Conservation (phyloP, 1,140 invertebrate species). For the Frieseomelitta varia region DNA sequence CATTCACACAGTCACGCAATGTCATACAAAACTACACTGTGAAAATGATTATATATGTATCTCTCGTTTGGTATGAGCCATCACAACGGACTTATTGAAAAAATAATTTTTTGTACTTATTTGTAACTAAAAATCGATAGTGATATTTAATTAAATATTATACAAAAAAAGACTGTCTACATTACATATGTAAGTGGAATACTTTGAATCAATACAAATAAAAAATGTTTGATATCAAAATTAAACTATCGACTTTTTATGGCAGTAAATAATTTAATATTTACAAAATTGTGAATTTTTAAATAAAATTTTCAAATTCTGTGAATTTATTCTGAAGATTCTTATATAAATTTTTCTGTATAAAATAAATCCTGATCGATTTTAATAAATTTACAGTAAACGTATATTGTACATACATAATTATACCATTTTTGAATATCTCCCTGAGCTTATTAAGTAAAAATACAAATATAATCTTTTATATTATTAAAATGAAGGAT, state of each 20-base stretch:
- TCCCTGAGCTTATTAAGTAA: conserved; percentile 23
- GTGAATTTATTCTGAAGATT: conserved; percentile 29
- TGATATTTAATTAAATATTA: conserved; percentile 51
- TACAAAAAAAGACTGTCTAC: conserved; percentile 47
- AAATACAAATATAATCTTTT: conserved; percentile 4
- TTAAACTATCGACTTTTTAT: conserved; percentile 64
- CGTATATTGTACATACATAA: not conserved
- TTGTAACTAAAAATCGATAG: conserved; percentile 60
- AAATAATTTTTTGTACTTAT: conserved; percentile 76
- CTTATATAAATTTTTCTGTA: conserved; percentile 22
- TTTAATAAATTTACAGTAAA: conserved; percentile 5
- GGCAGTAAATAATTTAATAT: conserved; percentile 72
- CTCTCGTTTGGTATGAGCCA: conserved; percentile 74
- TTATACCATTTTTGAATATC: conserved; percentile 11
- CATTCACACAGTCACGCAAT: conserved; percentile 56
- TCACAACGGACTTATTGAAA: conserved; percentile 72
- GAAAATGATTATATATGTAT: conserved; percentile 67
- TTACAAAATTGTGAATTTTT: conserved; percentile 57
- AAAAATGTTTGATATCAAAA: conserved; percentile 52
- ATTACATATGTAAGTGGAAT: conserved; percentile 65
- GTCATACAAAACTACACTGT: conserved; percentile 53
- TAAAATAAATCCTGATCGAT: conserved; percentile 13
- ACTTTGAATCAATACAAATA: conserved; percentile 65
- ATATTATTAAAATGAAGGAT: conserved; percentile 59
- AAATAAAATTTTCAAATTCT: conserved; percentile 49